phyloP scores from a whole-genome alignment of 2,113 vertebrate genomes.

The Nyctereutes procyonoides region DNA sequence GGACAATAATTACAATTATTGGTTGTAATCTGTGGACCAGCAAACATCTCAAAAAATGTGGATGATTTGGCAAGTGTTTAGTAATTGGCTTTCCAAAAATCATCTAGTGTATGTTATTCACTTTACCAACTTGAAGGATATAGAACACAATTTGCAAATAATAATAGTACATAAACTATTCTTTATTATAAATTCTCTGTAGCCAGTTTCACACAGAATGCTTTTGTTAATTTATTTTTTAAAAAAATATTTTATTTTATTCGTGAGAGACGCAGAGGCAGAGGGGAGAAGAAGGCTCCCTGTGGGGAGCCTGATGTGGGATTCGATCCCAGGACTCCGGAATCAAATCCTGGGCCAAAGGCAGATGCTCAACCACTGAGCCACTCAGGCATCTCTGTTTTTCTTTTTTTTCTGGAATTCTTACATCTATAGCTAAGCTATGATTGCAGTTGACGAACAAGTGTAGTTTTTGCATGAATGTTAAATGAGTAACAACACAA shows the following conservation, averaged over 20 bases:
- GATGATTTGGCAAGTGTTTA: background rate
- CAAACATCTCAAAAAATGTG: background rate
- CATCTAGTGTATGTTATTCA: background rate
- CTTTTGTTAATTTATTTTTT: background rate
- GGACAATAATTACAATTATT: no score
- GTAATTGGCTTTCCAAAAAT: background rate
- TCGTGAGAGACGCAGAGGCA: no score
- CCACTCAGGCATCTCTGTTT: no score
- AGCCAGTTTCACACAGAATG: background rate
- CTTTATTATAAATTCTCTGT: background rate
- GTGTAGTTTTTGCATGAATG: background rate
- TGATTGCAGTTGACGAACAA: constrained; percentile 1
- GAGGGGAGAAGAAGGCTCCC: no score
- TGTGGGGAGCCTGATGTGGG: no score
- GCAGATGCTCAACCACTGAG: no score
- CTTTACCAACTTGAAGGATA: background rate
- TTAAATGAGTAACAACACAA: background rate
- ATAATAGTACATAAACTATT: background rate
- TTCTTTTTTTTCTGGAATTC: background rate
- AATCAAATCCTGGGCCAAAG: no score
- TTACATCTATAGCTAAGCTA: background rate
- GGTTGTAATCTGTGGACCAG: background rate
- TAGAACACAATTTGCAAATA: background rate
- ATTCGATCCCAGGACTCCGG: no score
- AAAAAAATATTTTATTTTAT: no score